Evolutionary conservation across 2,797 vertebrate genomes (phyloP), one percentile per base, ranked within the genome.

Genomic region (Cygnus olor): DNA sequence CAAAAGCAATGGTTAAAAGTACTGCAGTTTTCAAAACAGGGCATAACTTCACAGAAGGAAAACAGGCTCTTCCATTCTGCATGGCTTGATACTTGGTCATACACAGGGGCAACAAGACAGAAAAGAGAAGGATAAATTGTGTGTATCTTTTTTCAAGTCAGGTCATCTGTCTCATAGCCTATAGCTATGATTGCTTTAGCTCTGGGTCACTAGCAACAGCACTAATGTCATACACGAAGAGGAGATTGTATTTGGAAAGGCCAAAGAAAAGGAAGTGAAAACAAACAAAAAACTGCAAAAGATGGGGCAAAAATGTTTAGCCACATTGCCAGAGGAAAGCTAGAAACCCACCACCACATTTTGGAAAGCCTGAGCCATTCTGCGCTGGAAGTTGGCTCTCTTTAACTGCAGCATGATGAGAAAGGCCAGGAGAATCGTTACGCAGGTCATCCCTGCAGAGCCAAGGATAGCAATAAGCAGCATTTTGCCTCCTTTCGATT

Each of bases 331-430:
- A 54, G 5, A 45, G 34, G 53, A 89, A 78, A 79, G 6, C 28
- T 77, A 30, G 38, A 79, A 82, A 96, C 97, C 58, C 72, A 97
- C 97, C 98, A 98, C 98, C 71, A 98, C 98, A 9, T 98, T 99
- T 95, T 99, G 98, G 96, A 99, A 98, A 90, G 98, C 98, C 71
- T 99, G 98, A 64, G 98, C 98, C 98, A 99, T 98, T 95, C 98
- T 98, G 51, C 98, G 97, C 94, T 99, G 98, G 86, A 99, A 97
- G 24, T 98, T 98, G 77, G 98, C 98, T 92, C 98, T 95, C 97
- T 98, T 99, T 91, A 99, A 70, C 87, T 99, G 98, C 81, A 99
- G 82, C 95, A 99, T 98, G 65, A 99, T 98, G 87, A 98, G 98
- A 96, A 99, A 99, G 83, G 98, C 98, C 86, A 99, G 91, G 22